Percentiles rank a stretch among this genome's conserved stretches.
Evolutionary conservation across 2,888 invertebrate species (phyloP).

Genomic region (Eupithecia exiguata): DNA sequence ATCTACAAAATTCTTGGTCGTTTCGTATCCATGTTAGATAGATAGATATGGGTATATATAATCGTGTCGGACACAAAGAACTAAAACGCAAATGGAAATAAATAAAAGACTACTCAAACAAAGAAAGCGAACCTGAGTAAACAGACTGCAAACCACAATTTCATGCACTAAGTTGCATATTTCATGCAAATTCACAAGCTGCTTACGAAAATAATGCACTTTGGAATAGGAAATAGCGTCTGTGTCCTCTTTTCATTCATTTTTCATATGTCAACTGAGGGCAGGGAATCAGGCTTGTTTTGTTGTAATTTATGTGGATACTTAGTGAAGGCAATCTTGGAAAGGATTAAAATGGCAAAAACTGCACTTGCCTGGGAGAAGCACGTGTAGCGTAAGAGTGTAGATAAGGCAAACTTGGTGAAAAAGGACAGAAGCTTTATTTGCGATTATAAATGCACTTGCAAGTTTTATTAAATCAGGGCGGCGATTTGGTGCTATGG

Average conservation of each 20-base stretch:
- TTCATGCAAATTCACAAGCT: slow-evolving; percentile 25
- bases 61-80: background rate
- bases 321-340: background rate
- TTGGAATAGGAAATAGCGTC: slow-evolving; percentile 33
- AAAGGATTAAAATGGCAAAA: background rate
- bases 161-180: slow-evolving; percentile 20
- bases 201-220: slow-evolving; percentile 36
- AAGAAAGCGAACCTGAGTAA: slow-evolving; percentile 9
- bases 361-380: too few species aligned
- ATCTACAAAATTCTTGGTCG: background rate
- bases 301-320: background rate
- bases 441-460: too few species aligned
- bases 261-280: slow-evolving; percentile 41
- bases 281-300: slow-evolving; percentile 19
- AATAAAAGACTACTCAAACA: slow-evolving; percentile 2
- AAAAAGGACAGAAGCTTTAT: too few species aligned
- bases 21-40: background rate
- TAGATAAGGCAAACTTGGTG: too few species aligned
- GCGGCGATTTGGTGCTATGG: background rate
- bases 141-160: slow-evolving; percentile 1
- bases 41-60: too few species aligned
- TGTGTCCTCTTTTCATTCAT: slow-evolving; percentile 39
- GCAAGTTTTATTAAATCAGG: background rate
- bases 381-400: too few species aligned
- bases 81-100: slow-evolving; percentile 8